A percentile compares a stretch with the other conserved stretches of the same genome.
These are phyloP conservation scores for Pantherophis alleghaniensis DNA, from an alignment of 2,797 vertebrate genomes.

Conservation along the genomic window DNA sequence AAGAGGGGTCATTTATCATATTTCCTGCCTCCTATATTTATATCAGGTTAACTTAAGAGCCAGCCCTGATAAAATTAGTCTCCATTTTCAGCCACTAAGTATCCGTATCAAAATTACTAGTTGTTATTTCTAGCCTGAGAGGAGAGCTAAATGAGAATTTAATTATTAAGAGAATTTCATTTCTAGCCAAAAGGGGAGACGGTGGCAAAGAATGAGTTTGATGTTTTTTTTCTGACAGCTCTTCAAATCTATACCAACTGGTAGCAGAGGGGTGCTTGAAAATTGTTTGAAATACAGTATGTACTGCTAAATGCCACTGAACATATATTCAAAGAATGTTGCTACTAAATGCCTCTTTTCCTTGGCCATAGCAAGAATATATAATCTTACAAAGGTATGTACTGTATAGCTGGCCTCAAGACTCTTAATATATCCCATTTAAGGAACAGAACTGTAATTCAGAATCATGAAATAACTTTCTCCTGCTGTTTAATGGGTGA, in stretches of 20 bases:
- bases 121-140: not conserved
- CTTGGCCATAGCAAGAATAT: not conserved
- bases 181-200: constrained; percentile 24
- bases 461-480: not conserved
- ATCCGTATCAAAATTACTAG: constrained; percentile 32
- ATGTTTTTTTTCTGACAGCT: not conserved
- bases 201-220: not conserved
- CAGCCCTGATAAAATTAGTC: constrained; percentile 4
- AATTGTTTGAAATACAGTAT: not conserved
- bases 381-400: not conserved
- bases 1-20: not conserved
- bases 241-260: not conserved
- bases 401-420: not conserved
- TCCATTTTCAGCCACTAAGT: constrained; percentile 15
- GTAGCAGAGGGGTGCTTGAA: not conserved
- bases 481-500: not conserved
- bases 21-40: not conserved
- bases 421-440: accelerated
- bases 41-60: constrained; percentile 19
- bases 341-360: not conserved
- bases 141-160: constrained; percentile 32
- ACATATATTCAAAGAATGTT: not conserved
- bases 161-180: constrained; percentile 36
- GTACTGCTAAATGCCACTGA: accelerated
- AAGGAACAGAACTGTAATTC: not conserved